Percentiles rank a stretch among this genome's conserved stretches.
These are phyloP conservation scores for Albula glossodonta DNA, from an alignment of 2,113 vertebrate genomes.

Conservation along the genomic window DNA sequence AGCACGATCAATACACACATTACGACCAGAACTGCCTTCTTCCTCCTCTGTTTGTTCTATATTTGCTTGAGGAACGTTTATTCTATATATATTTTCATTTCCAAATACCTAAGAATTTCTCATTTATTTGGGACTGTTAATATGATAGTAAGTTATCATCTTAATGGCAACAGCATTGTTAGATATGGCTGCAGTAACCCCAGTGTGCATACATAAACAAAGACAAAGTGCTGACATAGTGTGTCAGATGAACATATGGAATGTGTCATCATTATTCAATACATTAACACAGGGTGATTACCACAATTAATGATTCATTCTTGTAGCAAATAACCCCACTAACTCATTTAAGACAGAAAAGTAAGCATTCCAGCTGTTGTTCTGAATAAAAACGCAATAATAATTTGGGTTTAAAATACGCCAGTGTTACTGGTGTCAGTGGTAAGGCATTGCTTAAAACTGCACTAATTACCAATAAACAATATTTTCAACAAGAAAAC, in stretches of 20 bases:
- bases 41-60: slow-evolving; percentile 36
- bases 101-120: slow-evolving; percentile 51
- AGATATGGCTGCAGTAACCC: slow-evolving; percentile 48
- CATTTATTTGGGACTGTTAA: slow-evolving; percentile 55
- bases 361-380: slow-evolving; percentile 20
- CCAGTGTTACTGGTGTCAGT: background rate
- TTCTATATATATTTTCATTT: slow-evolving; percentile 50
- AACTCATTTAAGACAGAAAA: slow-evolving; percentile 27
- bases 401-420: background rate
- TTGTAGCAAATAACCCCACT: slow-evolving; percentile 38
- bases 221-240: slow-evolving; percentile 48
- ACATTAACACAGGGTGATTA: slow-evolving; percentile 37
- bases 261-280: slow-evolving; percentile 53
- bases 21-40: slow-evolving; percentile 44
- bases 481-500: background rate
- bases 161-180: slow-evolving; percentile 48
- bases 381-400: slow-evolving; percentile 17
- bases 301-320: slow-evolving; percentile 33
- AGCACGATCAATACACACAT: slow-evolving; percentile 63
- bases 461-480: background rate
- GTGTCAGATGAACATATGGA: slow-evolving; percentile 47
- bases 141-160: slow-evolving; percentile 48
- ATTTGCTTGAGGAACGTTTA: slow-evolving; percentile 2
- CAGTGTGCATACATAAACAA: slow-evolving; percentile 34
- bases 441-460: background rate